A percentile compares a stretch with the other conserved stretches of the same genome.
phyloP scores from a whole-genome alignment of 2,888 invertebrate species.

The Scelioninae gen. 2 region DNA sequence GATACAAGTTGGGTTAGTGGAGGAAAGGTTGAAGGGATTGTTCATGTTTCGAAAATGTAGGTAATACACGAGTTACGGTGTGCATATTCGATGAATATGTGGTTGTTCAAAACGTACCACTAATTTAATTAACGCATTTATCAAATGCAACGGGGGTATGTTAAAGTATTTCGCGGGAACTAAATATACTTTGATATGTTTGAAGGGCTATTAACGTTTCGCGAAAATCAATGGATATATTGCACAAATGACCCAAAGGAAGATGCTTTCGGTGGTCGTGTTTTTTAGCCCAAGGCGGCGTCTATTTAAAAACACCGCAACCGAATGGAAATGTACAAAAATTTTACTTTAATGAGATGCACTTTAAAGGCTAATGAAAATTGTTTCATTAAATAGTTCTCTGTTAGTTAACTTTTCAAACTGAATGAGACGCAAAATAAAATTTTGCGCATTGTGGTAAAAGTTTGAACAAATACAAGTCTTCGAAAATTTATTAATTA shows the following conservation, averaged over 20 bases:
- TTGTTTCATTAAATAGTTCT: constrained; percentile 35
- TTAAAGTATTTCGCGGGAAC: constrained; percentile 18
- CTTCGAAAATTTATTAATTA: constrained; percentile 31
- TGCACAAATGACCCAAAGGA: constrained; percentile 35
- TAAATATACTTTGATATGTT: constrained; percentile 32
- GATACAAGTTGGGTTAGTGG: no score
- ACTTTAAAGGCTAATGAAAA: constrained; percentile 33
- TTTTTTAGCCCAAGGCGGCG: constrained; percentile 14
- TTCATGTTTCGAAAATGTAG: not conserved
- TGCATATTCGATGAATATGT: not conserved
- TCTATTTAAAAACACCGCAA: constrained; percentile 19
- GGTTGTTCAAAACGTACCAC: not conserved
- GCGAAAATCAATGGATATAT: constrained; percentile 24
- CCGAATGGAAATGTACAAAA: constrained; percentile 24
- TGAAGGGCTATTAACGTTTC: constrained; percentile 38
- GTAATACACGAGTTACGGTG: no score
- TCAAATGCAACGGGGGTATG: not conserved
- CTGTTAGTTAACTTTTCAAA: constrained; percentile 36
- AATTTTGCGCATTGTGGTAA: constrained; percentile 6
- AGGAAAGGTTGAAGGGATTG: no score
- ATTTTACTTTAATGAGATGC: constrained; percentile 32
- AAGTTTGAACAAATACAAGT: constrained; percentile 28
- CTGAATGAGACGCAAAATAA: constrained; percentile 24
- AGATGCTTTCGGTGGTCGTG: constrained; percentile 21
- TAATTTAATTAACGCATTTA: constrained; percentile 28